Conservation (phyloP, 2,888 invertebrate species). For the Polymixis flavicincta region DNA sequence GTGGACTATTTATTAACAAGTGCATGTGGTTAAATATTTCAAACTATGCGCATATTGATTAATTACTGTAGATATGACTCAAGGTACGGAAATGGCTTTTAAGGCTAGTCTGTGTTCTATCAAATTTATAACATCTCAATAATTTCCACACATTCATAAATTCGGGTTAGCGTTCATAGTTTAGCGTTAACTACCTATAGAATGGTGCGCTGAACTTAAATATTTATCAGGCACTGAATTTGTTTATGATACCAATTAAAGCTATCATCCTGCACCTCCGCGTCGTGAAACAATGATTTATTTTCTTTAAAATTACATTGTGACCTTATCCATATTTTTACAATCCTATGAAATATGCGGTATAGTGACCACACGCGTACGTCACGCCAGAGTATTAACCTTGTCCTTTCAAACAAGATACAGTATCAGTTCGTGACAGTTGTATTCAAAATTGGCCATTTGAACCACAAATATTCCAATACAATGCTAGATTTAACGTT, state of each 20-base stretch:
- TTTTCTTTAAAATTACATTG: neutral
- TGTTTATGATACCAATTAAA: neutral
- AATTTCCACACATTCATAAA: slow-evolving; percentile 9
- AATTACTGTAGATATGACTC: neutral
- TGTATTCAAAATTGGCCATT: slow-evolving; percentile 17
- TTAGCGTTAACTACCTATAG: neutral
- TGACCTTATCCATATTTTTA: neutral
- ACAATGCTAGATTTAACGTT: slow-evolving; percentile 8
- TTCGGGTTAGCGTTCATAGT: neutral
- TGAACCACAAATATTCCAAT: slow-evolving; percentile 8
- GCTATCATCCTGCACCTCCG: neutral
- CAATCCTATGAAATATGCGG: neutral
- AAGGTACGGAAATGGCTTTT: slow-evolving; percentile 6
- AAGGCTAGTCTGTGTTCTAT: slow-evolving; percentile 12
- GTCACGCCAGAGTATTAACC: neutral
- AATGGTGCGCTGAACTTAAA: neutral
- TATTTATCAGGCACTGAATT: neutral
- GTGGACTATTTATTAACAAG: neutral
- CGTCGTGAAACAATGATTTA: neutral
- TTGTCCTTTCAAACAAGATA: slow-evolving; percentile 3
- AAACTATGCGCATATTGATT: neutral
- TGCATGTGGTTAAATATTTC: neutral
- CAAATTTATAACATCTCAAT: slow-evolving; percentile 7
- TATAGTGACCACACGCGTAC: neutral
- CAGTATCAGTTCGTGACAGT: slow-evolving; percentile 6